Percentiles rank a stretch among this genome's conserved stretches.
Evolutionary conservation across 2,797 vertebrate genomes (phyloP).

Genomic region (Myripristis jacobus): DNA sequence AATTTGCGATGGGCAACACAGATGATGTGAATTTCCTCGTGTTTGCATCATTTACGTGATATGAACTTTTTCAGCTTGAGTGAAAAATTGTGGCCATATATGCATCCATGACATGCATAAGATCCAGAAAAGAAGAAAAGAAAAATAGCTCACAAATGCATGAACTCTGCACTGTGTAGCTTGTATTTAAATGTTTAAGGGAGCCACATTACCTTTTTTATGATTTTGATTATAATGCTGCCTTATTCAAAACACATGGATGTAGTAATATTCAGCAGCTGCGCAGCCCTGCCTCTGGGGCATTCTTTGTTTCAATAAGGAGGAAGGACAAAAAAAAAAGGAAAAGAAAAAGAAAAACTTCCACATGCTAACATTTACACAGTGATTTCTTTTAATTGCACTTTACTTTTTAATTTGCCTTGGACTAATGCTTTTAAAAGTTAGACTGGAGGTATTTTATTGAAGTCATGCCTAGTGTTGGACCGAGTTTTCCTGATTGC

Average conservation of each 20-base stretch:
- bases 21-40: no score
- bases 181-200: slow-evolving; percentile 83
- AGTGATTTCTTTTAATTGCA: slow-evolving; percentile 91
- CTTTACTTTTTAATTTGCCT: slow-evolving; percentile 89
- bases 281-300: slow-evolving; percentile 78
- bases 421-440: slow-evolving; percentile 88
- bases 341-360: slow-evolving; percentile 81
- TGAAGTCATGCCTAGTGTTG: slow-evolving; percentile 83
- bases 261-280: slow-evolving; percentile 87
- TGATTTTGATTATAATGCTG: slow-evolving; percentile 89
- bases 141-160: slow-evolving; percentile 62
- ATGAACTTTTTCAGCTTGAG: no score
- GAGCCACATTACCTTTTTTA: slow-evolving; percentile 85
- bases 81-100: no score
- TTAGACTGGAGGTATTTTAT: slow-evolving; percentile 85
- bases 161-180: slow-evolving; percentile 76
- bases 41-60: no score
- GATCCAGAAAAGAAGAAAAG: no score
- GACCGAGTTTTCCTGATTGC: slow-evolving; percentile 80
- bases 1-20: no score
- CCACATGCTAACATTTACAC: slow-evolving; percentile 92
- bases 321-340: slow-evolving; percentile 54
- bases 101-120: no score
- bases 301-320: slow-evolving; percentile 83
- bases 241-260: slow-evolving; percentile 88